A percentile compares a stretch with the other conserved stretches of the same genome.
Conservation (phyloP, 2,113 vertebrate genomes). For the Cyanocitta stelleri region DNA sequence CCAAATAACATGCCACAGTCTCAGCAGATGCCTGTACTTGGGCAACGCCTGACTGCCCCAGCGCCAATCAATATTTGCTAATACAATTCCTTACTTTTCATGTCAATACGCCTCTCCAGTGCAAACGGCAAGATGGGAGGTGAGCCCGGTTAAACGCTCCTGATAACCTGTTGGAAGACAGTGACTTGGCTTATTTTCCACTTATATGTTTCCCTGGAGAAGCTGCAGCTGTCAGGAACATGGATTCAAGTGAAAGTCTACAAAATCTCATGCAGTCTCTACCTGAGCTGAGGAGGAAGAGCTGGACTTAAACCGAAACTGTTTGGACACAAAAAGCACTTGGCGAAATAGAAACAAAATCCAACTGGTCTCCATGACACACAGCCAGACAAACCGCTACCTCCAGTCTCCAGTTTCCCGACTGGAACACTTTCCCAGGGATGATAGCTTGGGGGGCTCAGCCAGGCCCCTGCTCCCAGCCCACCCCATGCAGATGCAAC, state of each 20-base stretch:
- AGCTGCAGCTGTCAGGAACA: neutral
- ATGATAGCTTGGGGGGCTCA: neutral
- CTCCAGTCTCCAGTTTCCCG: neutral
- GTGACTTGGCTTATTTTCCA: neutral
- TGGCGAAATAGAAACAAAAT: neutral
- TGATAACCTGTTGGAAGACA: slow-evolving; percentile 10
- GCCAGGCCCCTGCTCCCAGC: neutral
- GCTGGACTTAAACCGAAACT: neutral
- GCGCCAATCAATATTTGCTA: neutral
- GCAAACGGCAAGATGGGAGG: neutral
- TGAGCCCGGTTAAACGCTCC: neutral
- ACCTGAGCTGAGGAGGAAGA: neutral
- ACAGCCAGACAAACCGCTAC: rapidly evolving
- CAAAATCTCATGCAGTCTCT: neutral
- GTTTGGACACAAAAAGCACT: neutral
- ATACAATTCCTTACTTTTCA: slow-evolving; percentile 26
- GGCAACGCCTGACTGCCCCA: neutral
- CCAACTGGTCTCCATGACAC: neutral
- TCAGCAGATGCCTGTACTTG: neutral
- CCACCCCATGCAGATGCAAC: neutral
- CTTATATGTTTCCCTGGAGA: neutral
- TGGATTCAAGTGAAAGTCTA: neutral
- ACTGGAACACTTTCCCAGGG: neutral
- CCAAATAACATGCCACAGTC: neutral
- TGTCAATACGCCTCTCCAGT: neutral